Conservation (phyloP, 2,888 invertebrate species). For the Erebia palarica region DNA sequence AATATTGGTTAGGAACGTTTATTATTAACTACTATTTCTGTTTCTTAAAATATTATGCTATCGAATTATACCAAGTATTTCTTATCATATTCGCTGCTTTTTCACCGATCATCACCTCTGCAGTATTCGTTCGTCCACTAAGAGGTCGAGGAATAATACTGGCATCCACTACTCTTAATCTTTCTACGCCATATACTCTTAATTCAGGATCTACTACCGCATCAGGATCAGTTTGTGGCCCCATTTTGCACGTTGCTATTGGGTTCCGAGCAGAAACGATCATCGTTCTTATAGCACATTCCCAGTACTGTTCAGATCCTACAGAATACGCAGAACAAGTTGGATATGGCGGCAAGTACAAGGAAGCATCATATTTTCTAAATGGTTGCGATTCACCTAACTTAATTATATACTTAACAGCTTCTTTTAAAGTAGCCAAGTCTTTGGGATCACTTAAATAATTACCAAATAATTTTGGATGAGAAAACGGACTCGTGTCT, state of each 20-base stretch:
- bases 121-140: conserved; percentile 85
- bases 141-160: conserved; percentile 86
- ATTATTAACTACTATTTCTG: conserved; percentile 26
- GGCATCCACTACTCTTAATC: conserved; percentile 86
- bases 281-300: conserved; percentile 84
- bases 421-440: conserved; percentile 81
- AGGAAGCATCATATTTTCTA: conserved; percentile 77
- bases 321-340: conserved; percentile 75
- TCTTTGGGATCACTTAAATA: conserved; percentile 88
- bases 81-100: conserved; percentile 87
- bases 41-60: conserved; percentile 39
- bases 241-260: conserved; percentile 88
- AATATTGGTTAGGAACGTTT: conserved; percentile 34
- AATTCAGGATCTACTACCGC: conserved; percentile 86
- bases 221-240: conserved; percentile 82
- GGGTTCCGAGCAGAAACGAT: conserved; percentile 83
- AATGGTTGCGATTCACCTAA: conserved; percentile 84
- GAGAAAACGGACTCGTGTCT: conserved; percentile 88
- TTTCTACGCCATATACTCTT: conserved; percentile 84
- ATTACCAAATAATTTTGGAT: conserved; percentile 90
- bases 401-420: conserved; percentile 83
- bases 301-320: conserved; percentile 86
- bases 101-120: conserved; percentile 88
- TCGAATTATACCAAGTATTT: conserved; percentile 75
- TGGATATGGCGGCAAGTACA: conserved; percentile 79